Base-by-base conservation (phyloP, 2,888 invertebrate species). In the Tetheella fluctuosa region DNA sequence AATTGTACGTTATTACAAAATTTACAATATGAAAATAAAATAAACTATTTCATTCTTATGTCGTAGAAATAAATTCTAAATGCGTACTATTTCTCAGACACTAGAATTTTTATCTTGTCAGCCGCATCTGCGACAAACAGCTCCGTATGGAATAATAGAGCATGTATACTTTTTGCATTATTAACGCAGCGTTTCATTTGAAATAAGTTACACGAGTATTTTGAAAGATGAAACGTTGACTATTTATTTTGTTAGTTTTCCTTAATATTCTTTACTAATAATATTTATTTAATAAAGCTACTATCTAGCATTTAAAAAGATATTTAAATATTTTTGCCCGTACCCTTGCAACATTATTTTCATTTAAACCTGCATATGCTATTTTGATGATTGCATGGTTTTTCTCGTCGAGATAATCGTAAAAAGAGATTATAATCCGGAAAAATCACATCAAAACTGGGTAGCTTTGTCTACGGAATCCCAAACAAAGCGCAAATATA, bases 101-200 rank as follows among this genome's bases (percentile, higher is more conserved):
- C 37, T 37, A 37, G 42, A 37, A 15, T 37, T 37, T 37, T 15
- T 37, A 37, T 37, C 37, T 37, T 37, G 37, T 66, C 68, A 7
- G 30, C 12, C 10, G 58, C 68, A 70, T 64, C 65, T 71, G 71
- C 42, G 62, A 59, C 64, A 48, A 61, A 67, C 67, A 60, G 59
- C 62, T 58, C 42, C 57, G 13, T 52, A 25, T 72, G 70, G 67
- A 72, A 55, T 42, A 55, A 55, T 12, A 55, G 10, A 30, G 34
- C 34, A 55, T 17, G 55, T 20, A 30, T 17, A 17, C 55, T 10
- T 30, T n/a, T 25, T 30, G 4, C 28, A 55, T 17, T 55, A 34
- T 55, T 42, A 5, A 42, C 17, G 7, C n/a, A 17, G 42, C 42
- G 42, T 42, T 42, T 42, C 42, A 42, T 42, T 42, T 42, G 17